A percentile compares a stretch with the other conserved stretches of the same genome.
Evolutionary conservation across 2,888 invertebrate species (phyloP).

Genomic region (Pachydiplax longipennis): DNA sequence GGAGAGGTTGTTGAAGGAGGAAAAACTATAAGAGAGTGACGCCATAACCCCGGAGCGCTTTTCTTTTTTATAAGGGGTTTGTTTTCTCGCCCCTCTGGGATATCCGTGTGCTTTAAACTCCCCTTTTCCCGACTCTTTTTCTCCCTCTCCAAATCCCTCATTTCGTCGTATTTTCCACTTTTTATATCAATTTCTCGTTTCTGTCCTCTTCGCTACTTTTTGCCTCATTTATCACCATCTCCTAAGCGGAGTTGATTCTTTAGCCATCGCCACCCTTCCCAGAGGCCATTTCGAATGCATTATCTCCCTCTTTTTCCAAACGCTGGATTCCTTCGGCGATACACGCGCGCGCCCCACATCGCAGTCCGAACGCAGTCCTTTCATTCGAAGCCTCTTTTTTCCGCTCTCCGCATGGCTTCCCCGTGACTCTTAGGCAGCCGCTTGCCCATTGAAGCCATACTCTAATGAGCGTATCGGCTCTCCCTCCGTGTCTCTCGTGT

Average conservation of each 20-base stretch:
- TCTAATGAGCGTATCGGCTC: neutral
- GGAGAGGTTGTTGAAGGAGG: neutral
- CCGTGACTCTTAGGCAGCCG: neutral
- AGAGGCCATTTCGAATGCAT: neutral
- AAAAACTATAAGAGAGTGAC: neutral
- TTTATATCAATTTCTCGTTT: neutral
- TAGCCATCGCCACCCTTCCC: too few species aligned
- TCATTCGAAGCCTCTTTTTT: neutral
- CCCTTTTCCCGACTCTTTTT: neutral
- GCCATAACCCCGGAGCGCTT: neutral
- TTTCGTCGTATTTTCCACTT: neutral
- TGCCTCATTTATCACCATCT: too few species aligned
- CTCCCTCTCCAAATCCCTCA: neutral
- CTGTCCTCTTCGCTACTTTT: too few species aligned
- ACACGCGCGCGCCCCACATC: neutral
- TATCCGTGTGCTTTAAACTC: neutral
- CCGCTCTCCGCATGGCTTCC: neutral
- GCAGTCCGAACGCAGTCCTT: neutral
- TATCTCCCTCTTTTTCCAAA: neutral
- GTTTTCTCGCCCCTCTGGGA: neutral
- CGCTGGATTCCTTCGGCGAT: neutral
- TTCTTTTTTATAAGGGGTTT: neutral
- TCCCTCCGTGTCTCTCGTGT: neutral
- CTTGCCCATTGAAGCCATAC: neutral
- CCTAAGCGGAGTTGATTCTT: too few species aligned